Conservation (phyloP, 2,113 vertebrate species). For the Tupaia tana region DNA sequence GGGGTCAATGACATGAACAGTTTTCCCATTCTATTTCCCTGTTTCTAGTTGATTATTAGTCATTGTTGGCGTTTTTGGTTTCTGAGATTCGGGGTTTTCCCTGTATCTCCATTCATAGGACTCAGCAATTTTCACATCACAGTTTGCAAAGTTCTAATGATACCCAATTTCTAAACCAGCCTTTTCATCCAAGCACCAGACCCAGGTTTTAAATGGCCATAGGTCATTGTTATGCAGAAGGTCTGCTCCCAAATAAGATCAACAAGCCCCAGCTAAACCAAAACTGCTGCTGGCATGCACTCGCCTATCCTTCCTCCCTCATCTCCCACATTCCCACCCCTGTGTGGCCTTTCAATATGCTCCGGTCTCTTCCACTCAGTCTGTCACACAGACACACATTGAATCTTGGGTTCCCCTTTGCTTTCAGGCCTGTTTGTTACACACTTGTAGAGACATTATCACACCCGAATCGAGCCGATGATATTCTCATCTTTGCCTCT, state of each 20-base stretch:
- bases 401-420: background rate
- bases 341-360: too few species aligned
- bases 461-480: background rate
- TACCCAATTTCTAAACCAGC: background rate
- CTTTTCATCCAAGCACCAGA: background rate
- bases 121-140: background rate
- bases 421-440: background rate
- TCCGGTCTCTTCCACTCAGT: background rate
- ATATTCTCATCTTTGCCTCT: background rate
- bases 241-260: background rate
- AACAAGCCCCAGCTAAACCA: background rate
- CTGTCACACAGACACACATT: too few species aligned
- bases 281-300: background rate
- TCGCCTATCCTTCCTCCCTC: background rate
- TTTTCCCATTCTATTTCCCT: slow-evolving; percentile 12
- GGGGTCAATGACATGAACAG: background rate
- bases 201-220: background rate
- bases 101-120: background rate
- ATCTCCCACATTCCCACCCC: too few species aligned
- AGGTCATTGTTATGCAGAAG: background rate
- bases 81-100: background rate
- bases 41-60: slow-evolving; percentile 21
- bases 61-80: background rate
- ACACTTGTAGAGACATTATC: background rate
- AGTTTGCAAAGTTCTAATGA: background rate